Base-by-base conservation (phyloP, 2,888 invertebrate genomes). In the Aquatica leii region DNA sequence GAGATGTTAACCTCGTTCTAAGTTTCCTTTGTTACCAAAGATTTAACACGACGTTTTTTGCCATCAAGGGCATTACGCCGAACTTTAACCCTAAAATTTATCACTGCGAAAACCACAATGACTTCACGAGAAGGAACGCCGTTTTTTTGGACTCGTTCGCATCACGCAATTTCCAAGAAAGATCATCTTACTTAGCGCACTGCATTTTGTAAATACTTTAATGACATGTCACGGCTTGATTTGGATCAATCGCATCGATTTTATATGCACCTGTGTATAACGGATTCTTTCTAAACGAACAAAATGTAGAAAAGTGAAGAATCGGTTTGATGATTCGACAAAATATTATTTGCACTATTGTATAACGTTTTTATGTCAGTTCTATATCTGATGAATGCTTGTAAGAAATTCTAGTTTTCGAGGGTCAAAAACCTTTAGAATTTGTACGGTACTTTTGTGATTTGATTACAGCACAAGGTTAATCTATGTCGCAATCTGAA, bases 401-500 rank as follows among this genome's bases (percentile, higher is more conserved):
- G 24, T 37, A 41, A 52, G 56, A 61, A 49, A 50, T 52, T 62
- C 56, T 50, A 62, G 55, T 62, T 62, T 62, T 24, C 5, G 43
- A 34, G 52, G 62, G 62, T 62, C 62, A 62, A 62, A 57, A 56
- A 62, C 62, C 62, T 62, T 46, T 20, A 41, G 41, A 62, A 15
- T 48, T 51, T 50, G 21, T 58, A 62, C 62, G 62, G 62, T 62
- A 62, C 62, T 62, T 61, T 57, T 61, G 34, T 57, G 61, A 61
- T 61, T 61, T 61, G 56, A 62, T 62, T 56, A 51, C 51, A 18
- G 43, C 37, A 24, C 34, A 12, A 35, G 51, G 37, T 61, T 24
- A 24, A 24, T 24, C 24, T 24, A 24, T 24, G 24, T 24, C 24
- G 24, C 24, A 24, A 24, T 24, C 24, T 24, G 24, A 24, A 40